Evolutionary conservation across 2,888 invertebrate species (phyloP), one percentile per base, ranked within the genome.

Genomic region (Amphipyra tragopoginis): DNA sequence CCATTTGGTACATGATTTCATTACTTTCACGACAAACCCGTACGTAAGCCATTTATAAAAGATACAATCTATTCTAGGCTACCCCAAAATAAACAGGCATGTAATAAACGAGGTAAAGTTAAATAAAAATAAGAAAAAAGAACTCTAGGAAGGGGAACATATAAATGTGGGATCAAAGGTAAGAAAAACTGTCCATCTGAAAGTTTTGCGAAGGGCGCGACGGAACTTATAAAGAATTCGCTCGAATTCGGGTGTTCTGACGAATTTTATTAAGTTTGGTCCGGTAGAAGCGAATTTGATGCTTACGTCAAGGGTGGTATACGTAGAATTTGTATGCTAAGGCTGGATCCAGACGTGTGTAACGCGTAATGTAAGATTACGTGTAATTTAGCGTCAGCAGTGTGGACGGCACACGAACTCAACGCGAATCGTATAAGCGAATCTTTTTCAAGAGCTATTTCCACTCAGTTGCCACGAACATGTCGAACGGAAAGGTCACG

Each of bases 91-190:
- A 77, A 55, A 63, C 60, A 61, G 57, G 62, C 68, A 58, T 75
- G 69, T 81, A 75, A 82, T 78, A 83, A 79, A 80, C 51, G 79
- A 75, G 77, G 71, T 70, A 75, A 82, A 81, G 76, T 85, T 81
- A 84, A 86, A 84, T 83, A 85, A 84, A 87, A 83, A 88, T 79
- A 84, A 75, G 77, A 80, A 77, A 81, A 72, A 80, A 81, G 83
- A 88, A 85, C 81, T 86, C 80, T 65, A 39, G 68, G 60, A 72
- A 76, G 74, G 75, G 79, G 75, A 78, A 74, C 79, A 79, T 78
- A 84, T 82, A 85, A 81, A 84, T 78, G 80, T 57, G 77, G 83
- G 88, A 90, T 91, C 90, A 90, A 90, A 88, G 84, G 50, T 65
- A 76, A 77, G 75, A 77, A 80, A 82, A 82, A 77, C 75, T 79